Conservation (phyloP, 2,888 invertebrate species). For the Amblyjoppa fuscipennis region DNA sequence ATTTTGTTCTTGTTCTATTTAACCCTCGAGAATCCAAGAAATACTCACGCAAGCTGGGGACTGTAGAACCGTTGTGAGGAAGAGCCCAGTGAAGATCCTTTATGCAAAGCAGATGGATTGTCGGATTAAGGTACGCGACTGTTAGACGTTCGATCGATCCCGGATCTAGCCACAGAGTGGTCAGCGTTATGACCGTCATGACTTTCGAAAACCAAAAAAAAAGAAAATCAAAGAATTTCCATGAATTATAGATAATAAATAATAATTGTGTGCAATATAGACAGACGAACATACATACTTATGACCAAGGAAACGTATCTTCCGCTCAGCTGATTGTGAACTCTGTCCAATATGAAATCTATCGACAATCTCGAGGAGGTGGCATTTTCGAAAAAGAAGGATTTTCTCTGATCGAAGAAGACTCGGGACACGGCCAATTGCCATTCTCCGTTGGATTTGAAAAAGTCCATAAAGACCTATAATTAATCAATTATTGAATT, state of each 20-base stretch:
- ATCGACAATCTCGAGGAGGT: slow-evolving; percentile 88
- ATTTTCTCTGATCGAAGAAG: background rate
- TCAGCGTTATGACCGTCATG: slow-evolving; percentile 87
- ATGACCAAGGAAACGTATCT: slow-evolving; percentile 86
- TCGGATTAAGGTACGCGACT: slow-evolving; percentile 87
- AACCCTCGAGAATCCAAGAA: background rate
- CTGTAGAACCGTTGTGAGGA: slow-evolving; percentile 86
- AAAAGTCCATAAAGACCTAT: background rate
- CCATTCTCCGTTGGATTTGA: slow-evolving; percentile 7
- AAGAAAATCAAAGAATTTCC: background rate
- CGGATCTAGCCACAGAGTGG: slow-evolving; percentile 87
- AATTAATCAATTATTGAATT: background rate
- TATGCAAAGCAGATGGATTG: slow-evolving; percentile 87
- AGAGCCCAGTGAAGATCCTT: slow-evolving; percentile 87
- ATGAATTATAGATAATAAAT: background rate
- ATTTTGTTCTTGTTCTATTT: background rate
- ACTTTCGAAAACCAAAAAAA: slow-evolving; percentile 78
- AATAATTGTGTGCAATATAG: background rate
- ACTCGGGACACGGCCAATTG: background rate
- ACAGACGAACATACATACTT: slow-evolving; percentile 72
- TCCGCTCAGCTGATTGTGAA: slow-evolving; percentile 86
- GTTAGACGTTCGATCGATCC: slow-evolving; percentile 87
- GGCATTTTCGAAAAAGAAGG: background rate
- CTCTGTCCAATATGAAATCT: slow-evolving; percentile 87
- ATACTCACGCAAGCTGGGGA: slow-evolving; percentile 73